Percentiles rank a stretch among this genome's conserved stretches.
These are phyloP conservation scores for Scyliorhinus canicula DNA, from an alignment of 2,797 vertebrate genomes.

Conservation along the genomic window DNA sequence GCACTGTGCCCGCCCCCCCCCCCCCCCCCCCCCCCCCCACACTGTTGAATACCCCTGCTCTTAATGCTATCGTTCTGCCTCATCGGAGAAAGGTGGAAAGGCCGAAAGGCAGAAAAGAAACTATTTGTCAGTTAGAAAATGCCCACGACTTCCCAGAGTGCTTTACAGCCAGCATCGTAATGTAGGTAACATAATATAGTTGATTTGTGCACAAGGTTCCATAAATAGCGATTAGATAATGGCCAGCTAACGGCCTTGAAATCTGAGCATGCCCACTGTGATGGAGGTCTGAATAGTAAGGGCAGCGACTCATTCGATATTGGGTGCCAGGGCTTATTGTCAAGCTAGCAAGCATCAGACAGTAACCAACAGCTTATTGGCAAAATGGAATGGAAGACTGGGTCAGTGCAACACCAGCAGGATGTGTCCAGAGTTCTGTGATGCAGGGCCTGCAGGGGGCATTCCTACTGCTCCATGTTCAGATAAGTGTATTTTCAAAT, in stretches of 20 bases:
- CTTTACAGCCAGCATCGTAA: neutral
- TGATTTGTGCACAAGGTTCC: neutral
- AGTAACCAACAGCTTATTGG: neutral
- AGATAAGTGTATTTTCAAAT: neutral
- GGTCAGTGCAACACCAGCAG: neutral
- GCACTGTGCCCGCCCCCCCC: too few species aligned
- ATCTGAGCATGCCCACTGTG: neutral
- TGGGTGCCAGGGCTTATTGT: neutral
- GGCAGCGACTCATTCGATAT: neutral
- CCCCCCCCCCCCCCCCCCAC: too few species aligned
- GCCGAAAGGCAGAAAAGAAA: neutral
- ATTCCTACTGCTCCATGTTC: neutral
- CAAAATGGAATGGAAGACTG: neutral
- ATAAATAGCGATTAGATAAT: neutral
- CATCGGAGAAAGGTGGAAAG: neutral
- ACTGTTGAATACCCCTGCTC: too few species aligned
- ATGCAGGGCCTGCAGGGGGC: neutral
- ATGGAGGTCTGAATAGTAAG: neutral
- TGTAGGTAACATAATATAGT: neutral
- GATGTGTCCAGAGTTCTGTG: neutral
- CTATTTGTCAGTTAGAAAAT: neutral
- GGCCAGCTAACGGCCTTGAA: neutral
- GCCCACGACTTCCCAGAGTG: neutral
- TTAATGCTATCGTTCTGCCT: neutral
- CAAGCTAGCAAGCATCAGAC: neutral